phyloP scores from a whole-genome alignment of 2,888 invertebrate genomes.

The Metalampra italica region DNA sequence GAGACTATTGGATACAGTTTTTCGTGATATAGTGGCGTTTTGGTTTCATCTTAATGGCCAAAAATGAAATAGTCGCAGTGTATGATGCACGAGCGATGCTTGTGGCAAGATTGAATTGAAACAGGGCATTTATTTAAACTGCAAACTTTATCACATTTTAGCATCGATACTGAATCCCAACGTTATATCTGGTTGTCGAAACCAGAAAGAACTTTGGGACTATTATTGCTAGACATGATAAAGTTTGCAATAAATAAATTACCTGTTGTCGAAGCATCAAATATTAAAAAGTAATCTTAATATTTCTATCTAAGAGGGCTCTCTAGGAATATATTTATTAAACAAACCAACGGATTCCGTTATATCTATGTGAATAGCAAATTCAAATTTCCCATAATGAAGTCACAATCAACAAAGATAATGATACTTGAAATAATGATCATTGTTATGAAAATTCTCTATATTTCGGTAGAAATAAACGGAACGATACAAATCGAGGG shows the following conservation, averaged over 20 bases:
- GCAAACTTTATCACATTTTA: not conserved
- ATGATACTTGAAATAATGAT: constrained; percentile 8
- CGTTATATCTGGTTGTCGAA: too few relatives aligned
- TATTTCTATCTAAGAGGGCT: too few relatives aligned
- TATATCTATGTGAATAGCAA: too few relatives aligned
- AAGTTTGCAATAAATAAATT: too few relatives aligned
- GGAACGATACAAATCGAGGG: constrained; percentile 54
- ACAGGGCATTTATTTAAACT: constrained; percentile 5
- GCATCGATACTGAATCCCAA: too few relatives aligned
- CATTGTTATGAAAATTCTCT: constrained; percentile 1
- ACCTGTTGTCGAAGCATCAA: too few relatives aligned
- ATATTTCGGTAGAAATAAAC: constrained; percentile 9
- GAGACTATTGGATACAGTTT: constrained; percentile 40
- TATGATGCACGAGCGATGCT: constrained; percentile 26
- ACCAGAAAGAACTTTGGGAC: too few relatives aligned
- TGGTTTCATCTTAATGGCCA: constrained; percentile 37
- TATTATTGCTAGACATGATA: too few relatives aligned
- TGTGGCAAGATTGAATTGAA: constrained; percentile 19
- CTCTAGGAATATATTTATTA: too few relatives aligned
- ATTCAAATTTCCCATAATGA: not conserved
- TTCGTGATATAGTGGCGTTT: constrained; percentile 39
- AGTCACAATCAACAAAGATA: not conserved
- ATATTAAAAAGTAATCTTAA: too few relatives aligned
- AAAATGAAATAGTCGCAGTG: constrained; percentile 36
- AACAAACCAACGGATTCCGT: too few relatives aligned